These are phyloP conservation scores for Petrocephalus zakoni DNA, from an alignment of 2,113 vertebrate genomes.

Conservation along the genomic window DNA sequence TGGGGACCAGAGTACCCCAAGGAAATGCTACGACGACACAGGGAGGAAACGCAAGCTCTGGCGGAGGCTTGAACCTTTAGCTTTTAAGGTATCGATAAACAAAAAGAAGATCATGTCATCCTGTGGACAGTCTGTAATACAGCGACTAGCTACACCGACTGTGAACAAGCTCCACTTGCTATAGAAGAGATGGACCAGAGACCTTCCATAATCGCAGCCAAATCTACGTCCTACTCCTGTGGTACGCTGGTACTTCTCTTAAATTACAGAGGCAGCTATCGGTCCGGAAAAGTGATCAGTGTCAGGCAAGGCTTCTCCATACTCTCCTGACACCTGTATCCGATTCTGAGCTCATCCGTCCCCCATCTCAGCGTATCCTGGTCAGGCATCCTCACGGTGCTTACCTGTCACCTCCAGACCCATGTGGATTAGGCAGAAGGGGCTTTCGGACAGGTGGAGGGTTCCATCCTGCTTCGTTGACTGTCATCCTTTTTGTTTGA, in stretches of 20 bases:
- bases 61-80: neutral
- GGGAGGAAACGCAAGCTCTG: too few species aligned
- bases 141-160: neutral
- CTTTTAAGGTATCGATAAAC: neutral
- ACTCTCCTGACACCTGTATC: neutral
- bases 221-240: neutral
- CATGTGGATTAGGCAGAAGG: neutral
- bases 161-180: neutral
- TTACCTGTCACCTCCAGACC: neutral
- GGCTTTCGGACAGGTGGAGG: neutral
- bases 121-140: neutral
- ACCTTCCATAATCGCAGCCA: neutral
- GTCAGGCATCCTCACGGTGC: neutral
- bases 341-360: neutral
- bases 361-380: neutral
- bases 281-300: neutral
- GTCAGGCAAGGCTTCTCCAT: neutral
- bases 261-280: neutral
- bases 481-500: neutral
- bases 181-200: neutral
- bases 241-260: neutral
- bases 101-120: neutral
- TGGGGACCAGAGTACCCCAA: too few species aligned
- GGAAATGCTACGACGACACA: too few species aligned
- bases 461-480: neutral